phyloP scores from a whole-genome alignment of 2,797 vertebrate genomes.

The Pangasius sanitwongsei region DNA sequence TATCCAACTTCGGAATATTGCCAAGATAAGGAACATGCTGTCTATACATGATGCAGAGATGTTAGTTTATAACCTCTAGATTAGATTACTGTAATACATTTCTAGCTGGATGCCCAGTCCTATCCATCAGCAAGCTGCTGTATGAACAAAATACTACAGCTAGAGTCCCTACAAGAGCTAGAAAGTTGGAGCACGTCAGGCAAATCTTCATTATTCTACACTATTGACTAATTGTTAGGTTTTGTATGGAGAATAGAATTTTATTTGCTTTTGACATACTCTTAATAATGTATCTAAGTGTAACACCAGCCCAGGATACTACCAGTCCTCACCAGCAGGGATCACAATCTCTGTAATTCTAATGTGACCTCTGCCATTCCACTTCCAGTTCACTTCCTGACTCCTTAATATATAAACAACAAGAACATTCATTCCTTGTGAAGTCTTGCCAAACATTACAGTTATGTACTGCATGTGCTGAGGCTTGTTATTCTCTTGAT shows the following conservation, averaged over 20 bases:
- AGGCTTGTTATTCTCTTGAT: background rate
- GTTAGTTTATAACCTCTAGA: slow-evolving; percentile 11
- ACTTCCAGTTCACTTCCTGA: background rate
- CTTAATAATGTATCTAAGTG: background rate
- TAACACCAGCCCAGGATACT: background rate
- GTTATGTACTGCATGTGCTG: background rate
- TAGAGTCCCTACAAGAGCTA: background rate
- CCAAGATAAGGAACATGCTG: slow-evolving; percentile 18
- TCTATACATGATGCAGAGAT: slow-evolving; percentile 10
- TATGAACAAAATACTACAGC: slow-evolving; percentile 1
- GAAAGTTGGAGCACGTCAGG: background rate
- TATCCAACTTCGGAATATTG: slow-evolving; percentile 11
- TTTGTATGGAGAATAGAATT: background rate
- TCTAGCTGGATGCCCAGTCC: slow-evolving; percentile 3
- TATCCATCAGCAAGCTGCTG: slow-evolving; percentile 19
- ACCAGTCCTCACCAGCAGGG: background rate
- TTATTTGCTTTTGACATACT: background rate
- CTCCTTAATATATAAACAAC: background rate
- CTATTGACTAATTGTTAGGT: background rate
- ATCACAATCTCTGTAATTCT: background rate
- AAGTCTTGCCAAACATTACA: background rate
- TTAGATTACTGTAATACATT: slow-evolving; percentile 26
- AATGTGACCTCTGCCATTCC: background rate
- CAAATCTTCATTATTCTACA: background rate
- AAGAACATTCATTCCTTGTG: background rate